phyloP scores from a whole-genome alignment of 1,140 invertebrate species.

The Cotesia typhae region DNA sequence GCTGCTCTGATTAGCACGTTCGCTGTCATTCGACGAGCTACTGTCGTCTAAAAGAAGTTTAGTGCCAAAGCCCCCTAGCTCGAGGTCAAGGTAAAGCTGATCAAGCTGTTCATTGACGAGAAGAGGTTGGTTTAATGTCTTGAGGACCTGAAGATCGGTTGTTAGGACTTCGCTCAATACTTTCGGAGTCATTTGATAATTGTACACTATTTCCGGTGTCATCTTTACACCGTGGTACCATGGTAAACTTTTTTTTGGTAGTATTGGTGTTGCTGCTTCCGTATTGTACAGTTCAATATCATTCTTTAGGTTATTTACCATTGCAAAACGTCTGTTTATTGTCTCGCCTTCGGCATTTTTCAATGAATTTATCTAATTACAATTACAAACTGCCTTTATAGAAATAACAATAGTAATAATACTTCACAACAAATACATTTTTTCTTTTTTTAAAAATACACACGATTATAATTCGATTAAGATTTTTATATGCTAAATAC shows the following conservation, averaged over 20 bases:
- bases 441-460: no score
- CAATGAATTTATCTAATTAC: constrained; percentile 18
- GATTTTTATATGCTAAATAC: no score
- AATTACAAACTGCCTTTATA: neutral
- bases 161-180: constrained; percentile 72
- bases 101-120: constrained; percentile 78
- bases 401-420: no score
- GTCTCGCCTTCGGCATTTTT: neutral
- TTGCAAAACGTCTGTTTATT: neutral
- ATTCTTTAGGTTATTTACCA: constrained; percentile 19
- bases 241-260: constrained; percentile 62
- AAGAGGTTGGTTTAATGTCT: constrained; percentile 70
- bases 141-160: constrained; percentile 71
- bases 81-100: constrained; percentile 77
- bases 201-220: constrained; percentile 74
- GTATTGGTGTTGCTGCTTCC: neutral
- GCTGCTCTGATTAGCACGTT: constrained; percentile 67
- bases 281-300: constrained; percentile 16
- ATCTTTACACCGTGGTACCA: constrained; percentile 73
- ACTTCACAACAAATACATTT: no score
- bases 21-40: constrained; percentile 70
- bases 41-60: constrained; percentile 72
- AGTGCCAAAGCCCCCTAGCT: constrained; percentile 70
- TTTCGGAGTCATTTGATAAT: constrained; percentile 73
- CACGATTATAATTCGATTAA: no score